phyloP scores from a whole-genome alignment of 2,888 invertebrate genomes.

The Cosmopolites sordidus region DNA sequence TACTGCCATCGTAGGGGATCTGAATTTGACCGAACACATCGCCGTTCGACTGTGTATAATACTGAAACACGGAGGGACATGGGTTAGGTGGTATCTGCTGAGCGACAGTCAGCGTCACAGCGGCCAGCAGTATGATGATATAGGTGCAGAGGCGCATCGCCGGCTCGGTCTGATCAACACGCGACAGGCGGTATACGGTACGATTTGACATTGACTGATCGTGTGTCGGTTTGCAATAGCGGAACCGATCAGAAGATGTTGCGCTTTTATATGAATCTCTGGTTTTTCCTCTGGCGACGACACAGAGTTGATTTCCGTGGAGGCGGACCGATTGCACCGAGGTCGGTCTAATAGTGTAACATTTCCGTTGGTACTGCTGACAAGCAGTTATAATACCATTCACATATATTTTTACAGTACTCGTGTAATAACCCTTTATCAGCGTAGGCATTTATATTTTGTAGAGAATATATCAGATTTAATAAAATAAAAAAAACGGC shows the following conservation, averaged over 20 bases:
- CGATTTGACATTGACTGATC: neutral
- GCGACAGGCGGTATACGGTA: neutral
- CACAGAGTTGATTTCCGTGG: neutral
- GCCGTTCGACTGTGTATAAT: constrained; percentile 28
- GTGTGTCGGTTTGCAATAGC: neutral
- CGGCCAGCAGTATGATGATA: neutral
- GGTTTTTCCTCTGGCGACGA: neutral
- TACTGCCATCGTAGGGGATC: constrained; percentile 31
- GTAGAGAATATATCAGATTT: too few species aligned
- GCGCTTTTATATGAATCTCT: neutral
- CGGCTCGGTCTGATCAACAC: neutral
- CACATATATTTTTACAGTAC: too few species aligned
- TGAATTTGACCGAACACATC: constrained; percentile 29
- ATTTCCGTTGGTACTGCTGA: too few species aligned
- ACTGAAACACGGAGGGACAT: constrained; percentile 36
- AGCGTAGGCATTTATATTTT: too few species aligned
- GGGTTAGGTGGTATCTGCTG: constrained; percentile 34
- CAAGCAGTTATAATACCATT: too few species aligned
- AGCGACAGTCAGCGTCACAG: neutral
- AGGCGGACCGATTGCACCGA: neutral
- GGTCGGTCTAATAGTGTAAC: too few species aligned
- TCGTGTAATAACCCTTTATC: too few species aligned
- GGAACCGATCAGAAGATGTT: neutral
- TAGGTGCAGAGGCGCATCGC: neutral
- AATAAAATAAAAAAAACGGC: too few species aligned